phyloP scores from a whole-genome alignment of 2,888 invertebrate species.

The Tipula helvola region DNA sequence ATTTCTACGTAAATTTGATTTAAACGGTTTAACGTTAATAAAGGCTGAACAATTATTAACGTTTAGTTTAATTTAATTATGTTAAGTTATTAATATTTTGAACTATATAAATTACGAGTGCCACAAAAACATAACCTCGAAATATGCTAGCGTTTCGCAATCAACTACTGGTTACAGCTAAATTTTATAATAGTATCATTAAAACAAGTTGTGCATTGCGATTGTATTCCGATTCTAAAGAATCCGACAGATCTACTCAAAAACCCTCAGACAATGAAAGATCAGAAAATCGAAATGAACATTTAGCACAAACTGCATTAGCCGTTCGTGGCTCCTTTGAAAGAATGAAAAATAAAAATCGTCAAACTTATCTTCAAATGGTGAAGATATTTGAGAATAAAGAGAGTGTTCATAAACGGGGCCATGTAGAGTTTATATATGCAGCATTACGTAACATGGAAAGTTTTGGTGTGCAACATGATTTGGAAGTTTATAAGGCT shows the following conservation, averaged over 20 bases:
- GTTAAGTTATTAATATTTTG: background rate
- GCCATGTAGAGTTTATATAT: slow-evolving; percentile 91
- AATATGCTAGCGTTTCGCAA: background rate
- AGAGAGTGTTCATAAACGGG: slow-evolving; percentile 54
- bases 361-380: slow-evolving; percentile 56
- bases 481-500: slow-evolving; percentile 74
- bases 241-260: background rate
- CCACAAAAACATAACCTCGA: background rate
- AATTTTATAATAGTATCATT: background rate
- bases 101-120: background rate
- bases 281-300: background rate
- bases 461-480: slow-evolving; percentile 78
- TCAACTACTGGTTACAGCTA: background rate
- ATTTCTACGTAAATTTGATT: too few relatives aligned
- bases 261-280: background rate
- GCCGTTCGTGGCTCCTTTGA: slow-evolving; percentile 15
- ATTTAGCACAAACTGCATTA: slow-evolving; percentile 10
- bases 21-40: too few relatives aligned
- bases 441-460: slow-evolving; percentile 80
- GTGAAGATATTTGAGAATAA: slow-evolving; percentile 59
- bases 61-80: background rate
- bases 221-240: background rate
- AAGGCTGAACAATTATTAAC: background rate
- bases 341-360: slow-evolving; percentile 38
- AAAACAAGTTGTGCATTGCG: background rate